These are phyloP conservation scores for Plutomurus gul DNA, from an alignment of 1,140 invertebrate species.

Conservation along the genomic window DNA sequence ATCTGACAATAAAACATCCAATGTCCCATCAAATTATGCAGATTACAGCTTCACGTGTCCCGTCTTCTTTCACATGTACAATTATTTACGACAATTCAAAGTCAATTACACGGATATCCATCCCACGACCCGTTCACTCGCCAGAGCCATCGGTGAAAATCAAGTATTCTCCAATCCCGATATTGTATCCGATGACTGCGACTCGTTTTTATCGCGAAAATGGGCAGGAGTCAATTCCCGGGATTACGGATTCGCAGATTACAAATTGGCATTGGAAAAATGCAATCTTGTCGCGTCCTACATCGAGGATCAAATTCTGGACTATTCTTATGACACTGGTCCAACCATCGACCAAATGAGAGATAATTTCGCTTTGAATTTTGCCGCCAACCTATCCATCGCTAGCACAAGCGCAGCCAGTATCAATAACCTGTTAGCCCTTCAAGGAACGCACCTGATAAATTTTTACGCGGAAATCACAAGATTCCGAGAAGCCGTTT, in stretches of 20 bases:
- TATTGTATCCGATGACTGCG: constrained; percentile 40
- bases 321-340: not conserved
- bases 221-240: constrained; percentile 37
- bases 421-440: constrained; percentile 24
- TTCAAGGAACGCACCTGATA: constrained; percentile 30
- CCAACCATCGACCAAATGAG: constrained; percentile 36
- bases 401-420: not conserved
- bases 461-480: constrained; percentile 31
- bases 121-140: not conserved
- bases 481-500: constrained; percentile 34
- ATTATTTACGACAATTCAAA: constrained; percentile 30
- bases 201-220: not conserved
- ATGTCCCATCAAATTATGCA: not conserved
- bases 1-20: constrained; percentile 19
- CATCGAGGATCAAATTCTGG: constrained; percentile 30
- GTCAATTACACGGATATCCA: constrained; percentile 39
- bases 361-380: constrained; percentile 36
- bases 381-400: constrained; percentile 17
- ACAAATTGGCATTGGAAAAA: constrained; percentile 28
- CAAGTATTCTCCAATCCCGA: constrained; percentile 23
- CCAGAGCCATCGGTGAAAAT: not conserved
- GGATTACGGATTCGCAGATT: constrained; percentile 19
- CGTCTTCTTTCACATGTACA: constrained; percentile 38
- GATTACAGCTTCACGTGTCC: constrained; percentile 46
- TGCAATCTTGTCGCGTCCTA: constrained; percentile 12